Evolutionary conservation across 1,140 invertebrate species (phyloP), one percentile per base, ranked within the genome.

Genomic region (Drosophila quadrilineata): DNA sequence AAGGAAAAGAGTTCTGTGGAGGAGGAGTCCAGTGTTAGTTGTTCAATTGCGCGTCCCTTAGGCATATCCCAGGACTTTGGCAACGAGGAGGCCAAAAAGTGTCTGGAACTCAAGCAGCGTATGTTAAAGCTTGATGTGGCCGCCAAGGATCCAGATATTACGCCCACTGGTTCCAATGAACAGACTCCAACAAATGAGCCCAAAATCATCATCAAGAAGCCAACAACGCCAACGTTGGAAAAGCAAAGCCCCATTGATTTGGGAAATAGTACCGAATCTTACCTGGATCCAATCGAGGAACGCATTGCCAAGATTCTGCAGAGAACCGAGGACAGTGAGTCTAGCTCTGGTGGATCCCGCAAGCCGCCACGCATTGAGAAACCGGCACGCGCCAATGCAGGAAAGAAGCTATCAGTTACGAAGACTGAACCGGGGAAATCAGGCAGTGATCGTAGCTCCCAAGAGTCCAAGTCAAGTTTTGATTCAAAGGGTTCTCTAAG

Each of bases 11-110:
- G 92, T 79, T 92, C 92, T 1, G 91, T 93, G 21, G 94, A 94
- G 45, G 94, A 95, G 69, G 94, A 95, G 53, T 95, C 94, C 2
- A 95, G 94, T 73, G 93, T 94, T 3, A 95, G 94, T 64, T 95
- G 94, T 87, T 95, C 94, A 0, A 95, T 95, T 69, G 94, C 94
- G 9, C 91, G 94, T 50, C 94, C 94, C 0, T 90, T 95, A 50
- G 94, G 94, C 2, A 94, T 95, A 56, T 95, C 94, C 5, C 94
- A 95, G 86, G 93, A 93, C 74, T 93, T 93, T 56, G 93, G 93
- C 63, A 92, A 92, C 16, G 67, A 90, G 91, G 70, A 92, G 90
- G 75, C 92, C 79, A 87, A 91, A 88, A 88, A 92, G 90, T 85
- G 88, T n/a, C 38, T 65, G 9, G 88, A 89, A 41, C 60, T 89